Conservation (phyloP, 1,140 invertebrate species). For the Mactra quadrangularis region DNA sequence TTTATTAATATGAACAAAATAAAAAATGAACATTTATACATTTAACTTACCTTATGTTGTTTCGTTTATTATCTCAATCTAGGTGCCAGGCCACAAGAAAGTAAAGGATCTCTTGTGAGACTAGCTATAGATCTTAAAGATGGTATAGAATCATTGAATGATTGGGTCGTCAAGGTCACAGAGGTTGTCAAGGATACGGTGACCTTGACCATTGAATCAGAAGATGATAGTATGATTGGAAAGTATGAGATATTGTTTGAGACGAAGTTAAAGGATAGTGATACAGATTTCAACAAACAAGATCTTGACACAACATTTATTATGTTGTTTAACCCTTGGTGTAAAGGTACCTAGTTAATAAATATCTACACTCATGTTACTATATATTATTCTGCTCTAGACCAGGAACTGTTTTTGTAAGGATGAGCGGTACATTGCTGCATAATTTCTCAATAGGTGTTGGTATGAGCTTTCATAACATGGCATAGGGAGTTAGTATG, state of each 20-base stretch:
- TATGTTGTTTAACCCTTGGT: slow-evolving; percentile 84
- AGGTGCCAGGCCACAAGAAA: slow-evolving; percentile 69
- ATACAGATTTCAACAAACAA: slow-evolving; percentile 45
- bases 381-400: too few species aligned
- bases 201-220: slow-evolving; percentile 58
- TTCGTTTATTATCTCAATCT: too few species aligned
- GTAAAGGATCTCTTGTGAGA: slow-evolving; percentile 68
- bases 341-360: slow-evolving; percentile 86
- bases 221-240: slow-evolving; percentile 68
- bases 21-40: too few species aligned
- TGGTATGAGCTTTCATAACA: too few species aligned
- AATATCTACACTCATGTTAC: too few species aligned
- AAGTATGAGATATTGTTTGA: slow-evolving; percentile 70
- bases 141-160: not conserved
- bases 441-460: too few species aligned
- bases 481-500: too few species aligned
- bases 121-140: slow-evolving; percentile 56
- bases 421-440: too few species aligned
- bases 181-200: slow-evolving; percentile 47
- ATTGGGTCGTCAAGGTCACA: slow-evolving; percentile 20
- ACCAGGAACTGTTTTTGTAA: too few species aligned
- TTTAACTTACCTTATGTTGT: too few species aligned
- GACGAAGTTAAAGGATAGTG: slow-evolving; percentile 56
- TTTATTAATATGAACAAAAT: too few species aligned
- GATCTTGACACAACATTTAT: slow-evolving; percentile 84